Evolutionary conservation across 2,113 vertebrate species (phyloP), one percentile per base, ranked within the genome.

Genomic region (Lophura nycthemera): DNA sequence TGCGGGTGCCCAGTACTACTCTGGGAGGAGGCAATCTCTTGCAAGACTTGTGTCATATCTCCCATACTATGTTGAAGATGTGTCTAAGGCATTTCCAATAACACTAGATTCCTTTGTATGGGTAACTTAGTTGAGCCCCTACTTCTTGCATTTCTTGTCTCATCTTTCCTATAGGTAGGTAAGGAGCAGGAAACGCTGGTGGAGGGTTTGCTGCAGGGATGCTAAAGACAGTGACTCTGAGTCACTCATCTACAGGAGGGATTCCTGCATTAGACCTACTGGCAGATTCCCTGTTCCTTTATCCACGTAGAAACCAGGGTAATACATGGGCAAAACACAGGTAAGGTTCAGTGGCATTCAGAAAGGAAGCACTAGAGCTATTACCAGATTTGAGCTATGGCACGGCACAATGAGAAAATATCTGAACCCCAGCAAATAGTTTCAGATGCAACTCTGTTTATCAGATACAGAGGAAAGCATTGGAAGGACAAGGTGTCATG

Each of bases 191-290:
- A 17, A 12, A 10, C 60, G 25, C 7, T 3, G 2, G 14, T 11
- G n/a, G 25, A 74, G 38, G 12, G 25, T 19, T 47, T 0, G 0
- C 24, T 60, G 38, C 1, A 1, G 30, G 60, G 42, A 21, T 59
- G 24, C 6, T 54, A 29, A 67, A 67, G 8, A 6, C 27, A 43
- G 8, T 8, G 30, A 18, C 34, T 42, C 8, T 12, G 48, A 78
- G 8, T 27, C 3, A 32, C 5, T 42, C 20, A 7, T 13, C 10
- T 19, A 5, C 6, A 10, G 30, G 73, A 71, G 30, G 22, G 21
- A 40, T 66, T 61, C 69, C 38, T 64, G 32, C 15, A 29, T 48
- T 25, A 77, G 18, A 64, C 9, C 6, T 47, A 30, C 38, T 72
- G 40, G 13, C 16, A 56, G 18, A 50, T 54, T 87, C 8, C 7